phyloP scores from a whole-genome alignment of 2,888 invertebrate genomes.

The Dorcus hopei region DNA sequence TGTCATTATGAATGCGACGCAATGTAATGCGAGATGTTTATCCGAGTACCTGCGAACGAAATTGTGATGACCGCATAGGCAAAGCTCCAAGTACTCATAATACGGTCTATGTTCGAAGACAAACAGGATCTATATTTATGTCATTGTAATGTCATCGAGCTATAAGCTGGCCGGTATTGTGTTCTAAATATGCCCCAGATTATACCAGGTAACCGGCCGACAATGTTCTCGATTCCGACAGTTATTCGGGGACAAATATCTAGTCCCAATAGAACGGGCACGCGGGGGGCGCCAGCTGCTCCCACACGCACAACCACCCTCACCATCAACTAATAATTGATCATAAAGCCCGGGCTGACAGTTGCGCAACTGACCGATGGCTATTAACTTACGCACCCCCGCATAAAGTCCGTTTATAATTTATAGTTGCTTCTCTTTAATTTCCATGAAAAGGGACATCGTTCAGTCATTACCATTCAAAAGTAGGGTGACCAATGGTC shows the following conservation, averaged over 20 bases:
- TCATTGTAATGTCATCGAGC: slow-evolving; percentile 48
- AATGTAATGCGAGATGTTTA: slow-evolving; percentile 49
- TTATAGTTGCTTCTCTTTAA: slow-evolving; percentile 8
- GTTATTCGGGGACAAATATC: slow-evolving; percentile 10
- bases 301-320: slow-evolving; percentile 2
- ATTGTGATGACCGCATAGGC: slow-evolving; percentile 43
- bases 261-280: not conserved
- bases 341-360: slow-evolving; percentile 15
- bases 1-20: slow-evolving; percentile 39
- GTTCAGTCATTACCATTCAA: slow-evolving; percentile 6
- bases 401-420: slow-evolving; percentile 9
- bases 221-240: slow-evolving; percentile 16
- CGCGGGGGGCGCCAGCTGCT: slow-evolving; percentile 4
- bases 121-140: slow-evolving; percentile 49
- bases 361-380: slow-evolving; percentile 21
- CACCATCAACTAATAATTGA: slow-evolving; percentile 12
- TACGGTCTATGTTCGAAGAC: slow-evolving; percentile 43
- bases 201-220: slow-evolving; percentile 28
- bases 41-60: slow-evolving; percentile 30
- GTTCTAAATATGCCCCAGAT: slow-evolving; percentile 42
- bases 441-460: slow-evolving; percentile 6
- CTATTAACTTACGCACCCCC: slow-evolving; percentile 8
- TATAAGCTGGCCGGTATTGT: slow-evolving; percentile 40
- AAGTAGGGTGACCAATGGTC: not conserved
- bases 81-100: slow-evolving; percentile 40